A percentile compares a stretch with the other conserved stretches of the same genome.
These are phyloP conservation scores for Aldrovandia affinis DNA, from an alignment of 2,797 vertebrate genomes.

Conservation along the genomic window DNA sequence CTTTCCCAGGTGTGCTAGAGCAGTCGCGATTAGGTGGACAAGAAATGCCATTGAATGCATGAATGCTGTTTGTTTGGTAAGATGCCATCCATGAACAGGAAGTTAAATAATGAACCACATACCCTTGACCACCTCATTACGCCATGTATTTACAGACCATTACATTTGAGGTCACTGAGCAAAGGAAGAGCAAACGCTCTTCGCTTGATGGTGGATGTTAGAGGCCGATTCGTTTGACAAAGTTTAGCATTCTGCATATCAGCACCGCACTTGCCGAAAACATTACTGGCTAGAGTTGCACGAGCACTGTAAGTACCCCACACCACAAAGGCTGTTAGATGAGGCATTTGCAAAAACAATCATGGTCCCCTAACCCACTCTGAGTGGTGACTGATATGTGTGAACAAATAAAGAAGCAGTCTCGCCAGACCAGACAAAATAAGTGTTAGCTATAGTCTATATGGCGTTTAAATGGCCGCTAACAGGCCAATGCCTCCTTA, in stretches of 20 bases:
- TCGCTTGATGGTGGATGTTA: slow-evolving; percentile 3
- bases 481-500: too few species aligned
- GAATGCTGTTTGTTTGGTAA: background rate
- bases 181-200: slow-evolving; percentile 61
- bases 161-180: slow-evolving; percentile 75
- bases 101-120: slow-evolving; percentile 78
- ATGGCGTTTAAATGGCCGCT: too few species aligned
- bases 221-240: background rate
- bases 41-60: background rate
- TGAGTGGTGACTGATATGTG: too few species aligned
- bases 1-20: background rate
- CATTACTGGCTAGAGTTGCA: background rate
- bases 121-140: slow-evolving; percentile 77
- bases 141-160: slow-evolving; percentile 75
- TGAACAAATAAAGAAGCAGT: too few species aligned
- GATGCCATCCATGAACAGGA: slow-evolving; percentile 52
- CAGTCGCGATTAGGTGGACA: background rate
- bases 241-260: background rate
- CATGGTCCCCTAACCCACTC: too few species aligned
- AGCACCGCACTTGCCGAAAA: background rate
- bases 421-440: too few species aligned
- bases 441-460: too few species aligned
- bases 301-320: too few species aligned
- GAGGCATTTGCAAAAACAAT: too few species aligned
- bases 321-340: too few species aligned